These are phyloP conservation scores for Cosmia trapezina DNA, from an alignment of 2,888 invertebrate genomes.

Conservation along the genomic window DNA sequence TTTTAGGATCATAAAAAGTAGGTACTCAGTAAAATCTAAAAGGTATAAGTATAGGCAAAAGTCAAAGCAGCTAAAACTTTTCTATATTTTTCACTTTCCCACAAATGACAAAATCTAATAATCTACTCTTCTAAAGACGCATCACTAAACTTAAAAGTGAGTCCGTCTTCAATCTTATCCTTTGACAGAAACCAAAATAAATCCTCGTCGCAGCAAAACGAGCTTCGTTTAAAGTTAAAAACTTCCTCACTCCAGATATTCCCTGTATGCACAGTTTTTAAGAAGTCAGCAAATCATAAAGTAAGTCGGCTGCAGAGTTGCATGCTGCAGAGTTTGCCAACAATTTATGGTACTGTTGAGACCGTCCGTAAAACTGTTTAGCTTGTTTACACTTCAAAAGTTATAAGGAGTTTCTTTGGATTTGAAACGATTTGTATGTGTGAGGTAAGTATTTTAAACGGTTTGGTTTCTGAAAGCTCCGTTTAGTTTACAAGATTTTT, in stretches of 20 bases:
- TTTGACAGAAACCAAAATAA: conserved; percentile 16
- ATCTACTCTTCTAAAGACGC: not conserved
- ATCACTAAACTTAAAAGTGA: conserved; percentile 13
- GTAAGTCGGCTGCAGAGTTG: conserved; percentile 23
- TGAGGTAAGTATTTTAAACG: not conserved
- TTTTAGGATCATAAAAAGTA: not conserved
- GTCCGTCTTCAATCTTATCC: not conserved
- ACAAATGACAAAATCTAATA: not conserved
- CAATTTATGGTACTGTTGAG: conserved; percentile 42
- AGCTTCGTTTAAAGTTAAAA: conserved; percentile 25
- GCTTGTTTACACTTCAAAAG: conserved; percentile 31
- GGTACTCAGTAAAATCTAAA: not conserved
- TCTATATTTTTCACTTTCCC: not conserved
- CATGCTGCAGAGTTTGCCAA: conserved; percentile 38
- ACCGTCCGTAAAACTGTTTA: conserved; percentile 13
- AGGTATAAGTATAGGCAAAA: not conserved
- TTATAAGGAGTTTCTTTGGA: conserved; percentile 2
- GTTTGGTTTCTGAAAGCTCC: not conserved
- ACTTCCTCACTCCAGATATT: conserved; percentile 16
- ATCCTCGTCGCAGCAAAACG: conserved; percentile 4
- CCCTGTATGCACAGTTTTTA: conserved; percentile 35
- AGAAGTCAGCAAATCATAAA: conserved; percentile 31
- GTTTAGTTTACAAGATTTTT: not conserved
- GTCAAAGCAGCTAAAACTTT: not conserved
- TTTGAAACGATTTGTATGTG: conserved; percentile 4